Percentiles rank a stretch among this genome's conserved stretches.
phyloP scores from a whole-genome alignment of 2,113 vertebrate species.

The Cinclus mexicanus region DNA sequence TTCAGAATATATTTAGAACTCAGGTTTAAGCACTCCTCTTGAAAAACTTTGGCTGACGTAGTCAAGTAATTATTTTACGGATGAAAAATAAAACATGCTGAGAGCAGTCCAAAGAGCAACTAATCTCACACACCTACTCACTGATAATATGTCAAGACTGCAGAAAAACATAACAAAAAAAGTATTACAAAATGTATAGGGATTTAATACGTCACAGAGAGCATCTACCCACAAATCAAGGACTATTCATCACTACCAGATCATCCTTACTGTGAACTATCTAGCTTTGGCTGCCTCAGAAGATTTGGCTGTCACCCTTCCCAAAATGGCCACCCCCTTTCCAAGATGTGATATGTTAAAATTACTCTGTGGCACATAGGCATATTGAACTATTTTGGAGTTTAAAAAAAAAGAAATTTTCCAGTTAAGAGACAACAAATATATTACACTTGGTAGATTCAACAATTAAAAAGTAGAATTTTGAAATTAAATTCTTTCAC shows the following conservation, averaged over 20 bases:
- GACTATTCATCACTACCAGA: neutral
- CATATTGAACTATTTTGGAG: neutral
- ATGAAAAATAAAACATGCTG: neutral
- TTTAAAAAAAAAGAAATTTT: neutral
- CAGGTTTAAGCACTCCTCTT: neutral
- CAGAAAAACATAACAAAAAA: neutral
- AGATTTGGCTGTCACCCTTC: neutral
- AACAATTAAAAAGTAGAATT: neutral
- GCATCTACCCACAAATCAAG: neutral
- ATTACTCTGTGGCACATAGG: neutral
- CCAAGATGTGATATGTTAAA: neutral
- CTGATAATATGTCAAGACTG: neutral
- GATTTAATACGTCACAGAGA: neutral
- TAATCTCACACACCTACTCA: neutral
- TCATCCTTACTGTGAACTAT: neutral
- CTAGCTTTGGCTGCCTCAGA: neutral
- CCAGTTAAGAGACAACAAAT: neutral
- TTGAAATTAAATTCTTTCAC: neutral
- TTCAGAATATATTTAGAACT: neutral
- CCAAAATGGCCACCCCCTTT: neutral
- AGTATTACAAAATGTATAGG: neutral
- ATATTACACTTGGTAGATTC: neutral
- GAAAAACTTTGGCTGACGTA: neutral
- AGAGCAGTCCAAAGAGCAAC: neutral
- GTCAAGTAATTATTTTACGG: neutral